These are phyloP conservation scores for Octomys mimax DNA, from an alignment of 2,797 vertebrate genomes.

Conservation along the genomic window DNA sequence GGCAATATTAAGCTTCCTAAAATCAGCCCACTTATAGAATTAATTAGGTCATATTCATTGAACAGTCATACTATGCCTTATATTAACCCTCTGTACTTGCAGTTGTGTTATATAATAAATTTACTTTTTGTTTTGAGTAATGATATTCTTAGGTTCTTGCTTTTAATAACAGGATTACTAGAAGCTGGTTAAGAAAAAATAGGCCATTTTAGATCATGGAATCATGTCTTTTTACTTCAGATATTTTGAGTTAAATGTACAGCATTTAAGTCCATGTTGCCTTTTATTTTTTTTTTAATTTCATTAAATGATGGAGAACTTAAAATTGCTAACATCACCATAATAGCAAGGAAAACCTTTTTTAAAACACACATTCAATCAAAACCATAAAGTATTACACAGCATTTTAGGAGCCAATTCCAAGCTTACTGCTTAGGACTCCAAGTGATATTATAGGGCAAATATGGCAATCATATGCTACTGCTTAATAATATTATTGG, in stretches of 20 bases:
- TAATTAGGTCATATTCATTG: background rate
- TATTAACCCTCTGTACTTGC: background rate
- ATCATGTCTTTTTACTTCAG: background rate
- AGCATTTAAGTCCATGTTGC: background rate
- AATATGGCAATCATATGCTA: background rate
- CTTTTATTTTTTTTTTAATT: constrained; percentile 13
- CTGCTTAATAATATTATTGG: constrained; percentile 16
- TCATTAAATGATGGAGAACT: background rate
- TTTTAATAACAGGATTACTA: background rate
- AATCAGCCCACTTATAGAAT: background rate
- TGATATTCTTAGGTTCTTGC: background rate
- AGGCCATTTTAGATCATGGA: background rate
- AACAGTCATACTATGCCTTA: background rate
- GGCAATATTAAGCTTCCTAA: background rate
- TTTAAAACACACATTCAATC: background rate
- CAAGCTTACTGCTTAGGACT: background rate
- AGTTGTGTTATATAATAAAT: background rate
- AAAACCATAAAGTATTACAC: background rate
- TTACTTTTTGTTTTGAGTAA: background rate
- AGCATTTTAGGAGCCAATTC: background rate
- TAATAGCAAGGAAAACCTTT: background rate
- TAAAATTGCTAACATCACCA: background rate
- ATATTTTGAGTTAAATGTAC: background rate
- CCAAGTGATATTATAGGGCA: constrained; percentile 21
- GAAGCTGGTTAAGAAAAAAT: background rate